These are phyloP conservation scores for Cataglyphis livida DNA, from an alignment of 2,888 invertebrate species.

Conservation along the genomic window DNA sequence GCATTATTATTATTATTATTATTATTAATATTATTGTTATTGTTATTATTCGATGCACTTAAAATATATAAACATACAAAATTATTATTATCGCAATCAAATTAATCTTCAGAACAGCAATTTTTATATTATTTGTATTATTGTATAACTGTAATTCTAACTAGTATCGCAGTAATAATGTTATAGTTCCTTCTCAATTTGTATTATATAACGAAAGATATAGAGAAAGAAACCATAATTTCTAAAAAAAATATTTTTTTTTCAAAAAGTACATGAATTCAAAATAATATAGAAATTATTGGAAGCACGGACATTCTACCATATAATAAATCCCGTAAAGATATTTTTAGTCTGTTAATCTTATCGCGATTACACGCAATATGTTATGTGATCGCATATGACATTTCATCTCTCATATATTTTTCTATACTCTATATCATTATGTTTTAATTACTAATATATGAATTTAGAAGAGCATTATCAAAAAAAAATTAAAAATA, in stretches of 20 bases:
- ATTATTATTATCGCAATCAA: neutral
- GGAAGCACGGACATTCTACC: neutral
- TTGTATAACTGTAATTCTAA: neutral
- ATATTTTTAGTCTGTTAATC: neutral
- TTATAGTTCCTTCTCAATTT: neutral
- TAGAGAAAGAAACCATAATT: neutral
- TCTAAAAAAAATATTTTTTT: neutral
- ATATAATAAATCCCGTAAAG: neutral
- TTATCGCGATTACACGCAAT: slow-evolving; percentile 11
- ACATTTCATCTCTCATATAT: neutral
- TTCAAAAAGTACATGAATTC: neutral
- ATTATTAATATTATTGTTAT: neutral
- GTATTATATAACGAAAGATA: neutral
- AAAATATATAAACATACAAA: neutral
- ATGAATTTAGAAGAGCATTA: neutral
- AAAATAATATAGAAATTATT: neutral
- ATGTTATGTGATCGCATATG: neutral
- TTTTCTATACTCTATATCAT: neutral
- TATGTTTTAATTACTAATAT: neutral
- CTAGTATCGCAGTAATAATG: neutral
- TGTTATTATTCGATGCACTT: neutral
- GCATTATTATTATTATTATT: neutral
- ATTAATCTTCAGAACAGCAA: neutral
- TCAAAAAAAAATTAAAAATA: neutral
- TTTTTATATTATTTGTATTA: neutral